Conservation (phyloP, 1,140 invertebrate genomes). For the Palaemon carinicauda region DNA sequence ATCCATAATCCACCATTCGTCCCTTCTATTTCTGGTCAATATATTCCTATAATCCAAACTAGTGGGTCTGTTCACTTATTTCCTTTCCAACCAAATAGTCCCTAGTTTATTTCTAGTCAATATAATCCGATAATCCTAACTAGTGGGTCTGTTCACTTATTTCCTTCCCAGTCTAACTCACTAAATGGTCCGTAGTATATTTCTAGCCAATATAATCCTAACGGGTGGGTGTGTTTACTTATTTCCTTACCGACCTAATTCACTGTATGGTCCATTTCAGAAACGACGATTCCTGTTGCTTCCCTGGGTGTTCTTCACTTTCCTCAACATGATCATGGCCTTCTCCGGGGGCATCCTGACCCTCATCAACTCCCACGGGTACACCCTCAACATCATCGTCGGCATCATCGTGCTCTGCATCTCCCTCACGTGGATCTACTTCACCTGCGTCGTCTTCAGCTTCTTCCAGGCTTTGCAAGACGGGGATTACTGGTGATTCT, state of each 20-base stretch:
- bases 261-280: constrained; percentile 4
- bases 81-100: background rate
- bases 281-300: constrained; percentile 57
- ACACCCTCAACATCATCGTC: constrained; percentile 45
- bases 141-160: background rate
- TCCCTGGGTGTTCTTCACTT: constrained; percentile 59
- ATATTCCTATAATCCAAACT: no score
- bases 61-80: background rate
- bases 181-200: background rate
- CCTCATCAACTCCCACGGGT: constrained; percentile 59
- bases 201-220: background rate
- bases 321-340: constrained; percentile 59
- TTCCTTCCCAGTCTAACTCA: background rate
- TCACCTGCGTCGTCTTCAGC: constrained; percentile 57
- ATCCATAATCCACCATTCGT: no score
- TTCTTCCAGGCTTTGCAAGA: constrained; percentile 59
- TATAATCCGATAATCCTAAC: no score
- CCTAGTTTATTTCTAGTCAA: background rate
- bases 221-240: background rate
- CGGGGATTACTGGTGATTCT: constrained; percentile 59
- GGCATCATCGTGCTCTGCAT: constrained; percentile 55
- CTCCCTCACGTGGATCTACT: constrained; percentile 54
- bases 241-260: background rate
- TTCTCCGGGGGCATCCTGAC: constrained; percentile 55
- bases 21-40: no score